A percentile compares a stretch with the other conserved stretches of the same genome.
phyloP scores from a whole-genome alignment of 2,888 invertebrate genomes.

The Platerodrilus igneus region DNA sequence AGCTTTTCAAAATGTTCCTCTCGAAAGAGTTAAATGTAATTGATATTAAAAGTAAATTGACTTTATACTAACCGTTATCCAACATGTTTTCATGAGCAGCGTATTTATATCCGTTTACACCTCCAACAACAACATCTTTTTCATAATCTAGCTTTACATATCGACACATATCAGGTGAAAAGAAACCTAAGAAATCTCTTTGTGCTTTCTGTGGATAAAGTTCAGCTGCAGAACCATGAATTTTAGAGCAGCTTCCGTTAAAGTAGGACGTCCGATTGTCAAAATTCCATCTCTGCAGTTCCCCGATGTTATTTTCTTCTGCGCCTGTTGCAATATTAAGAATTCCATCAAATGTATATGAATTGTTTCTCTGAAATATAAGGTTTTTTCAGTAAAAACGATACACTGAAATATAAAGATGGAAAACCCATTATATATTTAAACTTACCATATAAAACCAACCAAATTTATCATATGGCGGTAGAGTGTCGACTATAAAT shows the following conservation, averaged over 20 bases:
- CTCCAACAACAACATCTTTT: slow-evolving; percentile 54
- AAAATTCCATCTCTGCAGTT: slow-evolving; percentile 69
- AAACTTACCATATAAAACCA: slow-evolving; percentile 74
- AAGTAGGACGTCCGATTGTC: slow-evolving; percentile 53
- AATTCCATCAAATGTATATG: slow-evolving; percentile 65
- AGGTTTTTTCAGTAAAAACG: slow-evolving; percentile 2
- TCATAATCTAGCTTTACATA: slow-evolving; percentile 60
- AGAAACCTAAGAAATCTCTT: slow-evolving; percentile 57
- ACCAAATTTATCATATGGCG: slow-evolving; percentile 73
- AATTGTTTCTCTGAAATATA: slow-evolving; percentile 67
- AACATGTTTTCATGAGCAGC: slow-evolving; percentile 60
- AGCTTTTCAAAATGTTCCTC: neutral
- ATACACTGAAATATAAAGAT: neutral
- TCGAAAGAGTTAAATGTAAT: neutral
- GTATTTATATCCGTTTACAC: slow-evolving; percentile 64
- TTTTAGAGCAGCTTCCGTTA: slow-evolving; percentile 54
- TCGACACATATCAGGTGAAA: slow-evolving; percentile 73
- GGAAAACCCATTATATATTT: neutral
- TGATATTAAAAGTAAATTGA: neutral
- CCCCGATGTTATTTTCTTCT: slow-evolving; percentile 63
- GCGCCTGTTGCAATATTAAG: slow-evolving; percentile 73
- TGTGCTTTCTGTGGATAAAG: slow-evolving; percentile 66
- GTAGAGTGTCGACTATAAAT: slow-evolving; percentile 46
- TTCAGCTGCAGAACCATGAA: slow-evolving; percentile 75
- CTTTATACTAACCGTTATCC: slow-evolving; percentile 65